phyloP scores from a whole-genome alignment of 2,888 invertebrate species.

The Pecten maximus region DNA sequence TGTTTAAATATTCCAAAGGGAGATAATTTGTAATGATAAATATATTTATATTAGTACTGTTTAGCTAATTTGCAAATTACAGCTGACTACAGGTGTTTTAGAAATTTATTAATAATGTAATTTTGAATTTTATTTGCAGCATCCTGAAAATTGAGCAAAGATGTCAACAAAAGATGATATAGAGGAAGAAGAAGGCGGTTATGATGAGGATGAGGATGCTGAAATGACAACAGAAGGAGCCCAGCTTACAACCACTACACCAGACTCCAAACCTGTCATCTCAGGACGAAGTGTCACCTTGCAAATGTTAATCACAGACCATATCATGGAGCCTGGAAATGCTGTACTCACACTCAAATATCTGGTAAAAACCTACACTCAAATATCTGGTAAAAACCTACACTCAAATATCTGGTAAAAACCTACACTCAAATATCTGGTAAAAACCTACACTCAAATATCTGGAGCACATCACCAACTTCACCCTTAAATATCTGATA shows the following conservation, averaged over 20 bases:
- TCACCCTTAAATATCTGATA: too few relatives aligned
- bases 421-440: not conserved
- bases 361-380: slow-evolving; percentile 85
- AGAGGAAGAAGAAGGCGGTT: slow-evolving; percentile 68
- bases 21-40: not conserved
- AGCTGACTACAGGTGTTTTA: too few relatives aligned
- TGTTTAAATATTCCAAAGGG: not conserved
- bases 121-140: not conserved
- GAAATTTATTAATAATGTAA: too few relatives aligned
- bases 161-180: slow-evolving; percentile 49
- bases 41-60: too few relatives aligned
- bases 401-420: not conserved
- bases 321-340: slow-evolving; percentile 91
- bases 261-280: slow-evolving; percentile 67
- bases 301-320: slow-evolving; percentile 92
- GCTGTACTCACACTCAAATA: slow-evolving; percentile 95
- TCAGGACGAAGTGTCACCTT: slow-evolving; percentile 87
- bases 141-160: not conserved
- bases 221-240: slow-evolving; percentile 56
- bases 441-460: not conserved
- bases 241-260: slow-evolving; percentile 41
- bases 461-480: not conserved
- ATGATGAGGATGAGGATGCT: slow-evolving; percentile 64
- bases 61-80: too few relatives aligned
- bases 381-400: not conserved